A percentile compares a stretch with the other conserved stretches of the same genome.
Conservation (phyloP, 2,113 vertebrate genomes). For the Clupea harengus region DNA sequence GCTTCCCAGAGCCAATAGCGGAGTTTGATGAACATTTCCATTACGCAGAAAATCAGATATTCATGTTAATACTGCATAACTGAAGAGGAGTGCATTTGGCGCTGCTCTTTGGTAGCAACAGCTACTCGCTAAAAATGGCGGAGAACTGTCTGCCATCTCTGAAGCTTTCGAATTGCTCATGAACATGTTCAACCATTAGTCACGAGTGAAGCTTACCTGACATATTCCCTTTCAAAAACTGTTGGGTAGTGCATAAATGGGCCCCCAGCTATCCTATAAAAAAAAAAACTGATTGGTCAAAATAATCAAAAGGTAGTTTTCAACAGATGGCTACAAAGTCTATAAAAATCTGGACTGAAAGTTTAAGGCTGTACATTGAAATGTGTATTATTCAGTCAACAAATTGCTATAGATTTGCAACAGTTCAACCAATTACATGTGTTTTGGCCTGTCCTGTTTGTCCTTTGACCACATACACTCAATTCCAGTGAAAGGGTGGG, state of each 20-base stretch:
- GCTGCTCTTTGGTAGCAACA: neutral
- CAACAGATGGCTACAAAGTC: neutral
- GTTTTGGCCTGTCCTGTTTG: too few species aligned
- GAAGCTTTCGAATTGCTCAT: neutral
- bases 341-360: too few species aligned
- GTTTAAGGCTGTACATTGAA: too few species aligned
- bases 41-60: neutral
- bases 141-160: neutral
- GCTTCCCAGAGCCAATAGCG: neutral
- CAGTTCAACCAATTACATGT: too few species aligned
- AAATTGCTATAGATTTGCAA: too few species aligned
- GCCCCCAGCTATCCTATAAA: neutral
- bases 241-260: neutral
- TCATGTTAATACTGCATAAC: neutral
- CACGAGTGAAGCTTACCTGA: neutral
- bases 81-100: neutral
- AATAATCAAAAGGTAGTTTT: neutral
- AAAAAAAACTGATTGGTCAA: neutral
- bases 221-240: neutral
- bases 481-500: too few species aligned
- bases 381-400: too few species aligned
- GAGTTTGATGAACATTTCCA: neutral
- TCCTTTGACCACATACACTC: too few species aligned
- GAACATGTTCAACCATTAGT: neutral
- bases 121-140: constrained; percentile 8